Evolutionary conservation across 2,113 vertebrate genomes (phyloP).

Genomic region (Calidris pugnax): DNA sequence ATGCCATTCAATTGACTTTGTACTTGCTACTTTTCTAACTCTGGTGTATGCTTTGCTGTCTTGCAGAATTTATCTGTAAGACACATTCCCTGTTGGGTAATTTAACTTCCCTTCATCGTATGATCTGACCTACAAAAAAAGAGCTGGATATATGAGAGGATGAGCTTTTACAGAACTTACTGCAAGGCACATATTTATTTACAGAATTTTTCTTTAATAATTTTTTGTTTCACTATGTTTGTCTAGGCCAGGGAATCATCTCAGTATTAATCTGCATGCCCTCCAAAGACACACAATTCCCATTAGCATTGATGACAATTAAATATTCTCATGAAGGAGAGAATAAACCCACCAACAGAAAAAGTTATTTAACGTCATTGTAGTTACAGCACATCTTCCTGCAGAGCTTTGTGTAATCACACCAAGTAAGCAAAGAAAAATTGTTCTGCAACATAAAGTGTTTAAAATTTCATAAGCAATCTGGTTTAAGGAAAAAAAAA

Average conservation of each 20-base stretch:
- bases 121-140: background rate
- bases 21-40: background rate
- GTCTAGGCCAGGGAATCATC: background rate
- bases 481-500: background rate
- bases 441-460: background rate
- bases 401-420: constrained; percentile 24
- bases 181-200: background rate
- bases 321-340: background rate
- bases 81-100: background rate
- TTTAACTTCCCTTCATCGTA: background rate
- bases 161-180: background rate
- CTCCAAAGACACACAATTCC: background rate
- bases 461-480: constrained; percentile 47
- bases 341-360: background rate
- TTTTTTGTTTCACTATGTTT: background rate
- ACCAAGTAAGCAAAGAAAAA: constrained; percentile 33
- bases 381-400: constrained; percentile 25
- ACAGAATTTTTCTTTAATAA: background rate
- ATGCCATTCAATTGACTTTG: background rate
- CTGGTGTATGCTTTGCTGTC: background rate
- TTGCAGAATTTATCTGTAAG: background rate
- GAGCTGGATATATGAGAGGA: background rate
- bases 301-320: background rate
- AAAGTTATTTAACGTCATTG: constrained; percentile 16
- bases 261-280: background rate